A percentile compares a stretch with the other conserved stretches of the same genome.
phyloP scores from a whole-genome alignment of 2,797 vertebrate species.

The Sebastes steindachneri region DNA sequence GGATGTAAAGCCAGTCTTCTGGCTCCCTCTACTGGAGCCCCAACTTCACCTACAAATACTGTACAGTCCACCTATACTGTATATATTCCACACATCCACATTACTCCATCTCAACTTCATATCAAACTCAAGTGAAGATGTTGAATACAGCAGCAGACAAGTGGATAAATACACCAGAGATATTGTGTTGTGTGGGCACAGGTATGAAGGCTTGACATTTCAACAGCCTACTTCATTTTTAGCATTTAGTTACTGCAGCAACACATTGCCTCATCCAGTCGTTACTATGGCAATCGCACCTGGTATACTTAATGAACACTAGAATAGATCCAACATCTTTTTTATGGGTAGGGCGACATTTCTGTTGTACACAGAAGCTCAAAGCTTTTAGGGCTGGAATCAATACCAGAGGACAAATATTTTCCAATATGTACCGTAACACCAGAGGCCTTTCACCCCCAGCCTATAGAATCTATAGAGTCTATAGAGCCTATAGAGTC shows the following conservation, averaged over 20 bases:
- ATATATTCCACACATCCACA: neutral
- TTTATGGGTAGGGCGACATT: neutral
- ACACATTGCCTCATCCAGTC: neutral
- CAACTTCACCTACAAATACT: neutral
- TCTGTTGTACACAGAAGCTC: neutral
- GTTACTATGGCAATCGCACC: neutral
- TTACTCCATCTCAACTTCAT: neutral
- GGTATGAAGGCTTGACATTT: neutral
- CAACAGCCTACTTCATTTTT: neutral
- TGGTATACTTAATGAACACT: neutral
- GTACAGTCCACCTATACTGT: neutral
- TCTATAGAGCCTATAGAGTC: too few species aligned
- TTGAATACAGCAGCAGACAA: neutral
- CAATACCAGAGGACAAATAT: neutral
- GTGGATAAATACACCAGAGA: neutral
- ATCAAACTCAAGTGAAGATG: neutral
- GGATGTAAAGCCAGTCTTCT: conserved; percentile 2
- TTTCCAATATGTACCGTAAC: too few species aligned
- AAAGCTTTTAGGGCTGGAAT: neutral
- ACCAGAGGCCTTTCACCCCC: too few species aligned
- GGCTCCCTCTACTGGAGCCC: conserved; percentile 67
- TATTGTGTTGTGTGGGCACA: neutral
- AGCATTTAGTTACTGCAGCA: neutral
- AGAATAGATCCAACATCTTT: neutral
- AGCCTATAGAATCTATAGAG: too few species aligned